Base-by-base conservation (phyloP, 2,888 invertebrate species). In the Noctua janthe region DNA sequence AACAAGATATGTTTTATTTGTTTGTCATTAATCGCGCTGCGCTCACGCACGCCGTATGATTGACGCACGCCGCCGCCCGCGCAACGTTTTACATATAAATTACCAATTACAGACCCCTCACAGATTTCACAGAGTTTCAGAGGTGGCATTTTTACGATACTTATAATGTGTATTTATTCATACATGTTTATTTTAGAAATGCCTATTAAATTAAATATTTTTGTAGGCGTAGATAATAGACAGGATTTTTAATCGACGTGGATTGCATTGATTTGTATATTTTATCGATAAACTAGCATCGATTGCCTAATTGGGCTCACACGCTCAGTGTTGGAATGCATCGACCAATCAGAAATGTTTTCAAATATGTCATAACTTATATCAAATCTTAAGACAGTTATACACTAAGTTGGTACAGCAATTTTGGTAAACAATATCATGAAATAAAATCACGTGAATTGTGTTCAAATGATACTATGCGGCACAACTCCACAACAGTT, bases 11-110 rank as follows among this genome's bases (percentile, higher is more conserved):
- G 85, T 81, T 89, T 90, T 90, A 91, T 91, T 90, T 91, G 90
- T 90, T 80, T 87, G 88, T 87, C 86, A 88, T 89, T 84, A 87
- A 84, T 81, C 76, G 81, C 82, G 81, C 67, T 76, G 82, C 86
- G 84, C 87, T 83, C 86, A 83, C 87, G 87, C 83, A 84, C 84
- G 77, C 75, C 10, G 90, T 88, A 92, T 94, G 95, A 95, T 94
- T 94, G 95, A 95, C 94, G 94, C 87, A 74, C 83, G 80, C 89
- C 91, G 92, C 92, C 95, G 94, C 94, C 92, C 93, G 93, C 93
- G 92, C 92, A 91, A 82, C 92, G 93, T 93, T 96, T 96, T 96
- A 96, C 96, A 96, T 96, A 96, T 96, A 96, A 96, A 96, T 96
- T 94, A 96, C 94, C 94, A 94, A 95, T 95, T 95, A 95, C 89